Evolutionary conservation across 2,113 vertebrate species (phyloP).

Genomic region (Montifringilla adamsi): DNA sequence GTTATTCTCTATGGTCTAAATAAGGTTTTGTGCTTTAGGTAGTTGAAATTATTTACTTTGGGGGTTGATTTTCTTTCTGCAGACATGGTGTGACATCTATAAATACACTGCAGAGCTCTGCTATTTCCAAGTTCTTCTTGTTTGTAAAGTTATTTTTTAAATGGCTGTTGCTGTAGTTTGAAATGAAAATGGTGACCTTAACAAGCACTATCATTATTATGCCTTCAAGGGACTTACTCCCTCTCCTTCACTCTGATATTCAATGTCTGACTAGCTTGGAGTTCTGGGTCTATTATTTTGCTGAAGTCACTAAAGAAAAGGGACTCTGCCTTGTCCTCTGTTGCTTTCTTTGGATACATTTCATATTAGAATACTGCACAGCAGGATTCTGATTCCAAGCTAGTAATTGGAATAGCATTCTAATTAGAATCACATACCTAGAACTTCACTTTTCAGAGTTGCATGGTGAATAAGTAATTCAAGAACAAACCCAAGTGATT

Average conservation of each 20-base stretch:
- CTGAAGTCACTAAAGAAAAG: background rate
- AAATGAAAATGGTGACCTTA: constrained; percentile 23
- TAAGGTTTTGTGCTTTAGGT: background rate
- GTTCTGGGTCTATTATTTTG: background rate
- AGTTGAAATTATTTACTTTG: background rate
- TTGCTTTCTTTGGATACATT: background rate
- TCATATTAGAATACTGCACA: background rate
- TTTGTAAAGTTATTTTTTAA: background rate
- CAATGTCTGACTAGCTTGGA: background rate
- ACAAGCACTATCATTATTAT: background rate
- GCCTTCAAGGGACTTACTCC: background rate
- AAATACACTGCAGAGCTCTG: background rate
- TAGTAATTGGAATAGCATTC: background rate
- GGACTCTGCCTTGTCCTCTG: background rate
- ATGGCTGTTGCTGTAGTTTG: background rate
- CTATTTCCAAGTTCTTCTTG: background rate
- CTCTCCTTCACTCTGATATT: background rate
- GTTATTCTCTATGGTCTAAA: background rate
- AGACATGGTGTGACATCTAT: background rate
- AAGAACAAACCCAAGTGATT: constrained; percentile 4
- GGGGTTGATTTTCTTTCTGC: background rate
- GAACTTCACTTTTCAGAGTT: background rate
- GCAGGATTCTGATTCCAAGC: background rate
- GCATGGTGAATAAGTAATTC: background rate
- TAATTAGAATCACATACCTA: background rate